phyloP scores from a whole-genome alignment of 2,888 invertebrate genomes.

The Phymatocera aterrima region DNA sequence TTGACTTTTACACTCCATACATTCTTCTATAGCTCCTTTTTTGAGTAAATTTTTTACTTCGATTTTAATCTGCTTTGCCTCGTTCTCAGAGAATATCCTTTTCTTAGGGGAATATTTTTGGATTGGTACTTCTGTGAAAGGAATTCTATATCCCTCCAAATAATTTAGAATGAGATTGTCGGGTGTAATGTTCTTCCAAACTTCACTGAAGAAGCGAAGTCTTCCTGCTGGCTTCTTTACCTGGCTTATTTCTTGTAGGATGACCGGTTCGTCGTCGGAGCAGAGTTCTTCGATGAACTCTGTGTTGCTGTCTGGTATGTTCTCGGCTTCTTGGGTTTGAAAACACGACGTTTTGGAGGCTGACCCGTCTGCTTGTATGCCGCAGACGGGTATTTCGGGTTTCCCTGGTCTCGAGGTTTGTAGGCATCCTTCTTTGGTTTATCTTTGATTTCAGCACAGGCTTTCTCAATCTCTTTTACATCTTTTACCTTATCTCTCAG shows the following conservation, averaged over 20 bases:
- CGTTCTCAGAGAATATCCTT: neutral
- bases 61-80: neutral
- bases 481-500: conserved; percentile 53
- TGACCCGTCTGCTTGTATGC: conserved; percentile 47
- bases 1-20: neutral
- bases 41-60: neutral
- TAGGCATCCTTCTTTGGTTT: conserved; percentile 16
- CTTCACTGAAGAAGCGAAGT: neutral
- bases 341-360: conserved; percentile 26
- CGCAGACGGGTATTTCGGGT: conserved; percentile 49
- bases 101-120: neutral
- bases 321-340: neutral
- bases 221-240: neutral
- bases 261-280: neutral
- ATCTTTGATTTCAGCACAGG: conserved; percentile 49
- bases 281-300: neutral
- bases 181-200: neutral
- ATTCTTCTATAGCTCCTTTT: conserved; percentile 22
- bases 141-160: conserved; percentile 46
- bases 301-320: neutral
- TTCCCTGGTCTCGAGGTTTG: conserved; percentile 49
- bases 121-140: conserved; percentile 22
- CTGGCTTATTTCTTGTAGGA: neutral
- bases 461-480: conserved; percentile 50
- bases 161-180: conserved; percentile 33